These are phyloP conservation scores for Geothlypis trichas DNA, from an alignment of 2,113 vertebrate species.

Conservation along the genomic window DNA sequence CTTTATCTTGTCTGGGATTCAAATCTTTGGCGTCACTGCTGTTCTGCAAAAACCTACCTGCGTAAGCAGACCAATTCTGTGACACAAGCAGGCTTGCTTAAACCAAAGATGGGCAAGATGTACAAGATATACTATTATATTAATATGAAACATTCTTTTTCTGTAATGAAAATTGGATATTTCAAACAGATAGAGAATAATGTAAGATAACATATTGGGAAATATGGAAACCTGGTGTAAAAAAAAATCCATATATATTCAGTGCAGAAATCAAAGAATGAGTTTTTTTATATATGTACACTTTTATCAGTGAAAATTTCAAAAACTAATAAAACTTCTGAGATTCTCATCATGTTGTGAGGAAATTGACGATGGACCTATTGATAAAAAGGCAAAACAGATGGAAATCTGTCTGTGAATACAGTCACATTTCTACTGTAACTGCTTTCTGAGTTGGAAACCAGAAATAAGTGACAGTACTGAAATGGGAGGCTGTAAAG, in stretches of 20 bases:
- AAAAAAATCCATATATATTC: background rate
- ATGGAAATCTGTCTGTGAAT: background rate
- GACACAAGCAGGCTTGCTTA: background rate
- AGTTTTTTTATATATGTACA: background rate
- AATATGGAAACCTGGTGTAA: background rate
- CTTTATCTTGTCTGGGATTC: background rate
- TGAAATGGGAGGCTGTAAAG: background rate
- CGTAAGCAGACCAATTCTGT: background rate
- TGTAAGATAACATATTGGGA: background rate
- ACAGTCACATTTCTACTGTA: background rate
- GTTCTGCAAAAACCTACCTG: background rate
- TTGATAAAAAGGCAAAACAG: background rate
- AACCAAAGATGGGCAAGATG: background rate
- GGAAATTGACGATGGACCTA: background rate
- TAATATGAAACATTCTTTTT: background rate
- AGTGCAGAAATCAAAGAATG: background rate
- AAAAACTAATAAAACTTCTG: constrained; percentile 9
- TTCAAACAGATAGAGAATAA: background rate
- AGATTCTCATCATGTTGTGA: background rate
- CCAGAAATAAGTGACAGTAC: background rate
- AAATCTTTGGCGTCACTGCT: background rate
- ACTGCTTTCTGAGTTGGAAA: background rate
- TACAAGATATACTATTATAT: background rate
- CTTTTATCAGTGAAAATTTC: background rate
- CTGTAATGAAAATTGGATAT: background rate